phyloP scores from a whole-genome alignment of 2,888 invertebrate genomes.

The Luperina nickerlii region DNA sequence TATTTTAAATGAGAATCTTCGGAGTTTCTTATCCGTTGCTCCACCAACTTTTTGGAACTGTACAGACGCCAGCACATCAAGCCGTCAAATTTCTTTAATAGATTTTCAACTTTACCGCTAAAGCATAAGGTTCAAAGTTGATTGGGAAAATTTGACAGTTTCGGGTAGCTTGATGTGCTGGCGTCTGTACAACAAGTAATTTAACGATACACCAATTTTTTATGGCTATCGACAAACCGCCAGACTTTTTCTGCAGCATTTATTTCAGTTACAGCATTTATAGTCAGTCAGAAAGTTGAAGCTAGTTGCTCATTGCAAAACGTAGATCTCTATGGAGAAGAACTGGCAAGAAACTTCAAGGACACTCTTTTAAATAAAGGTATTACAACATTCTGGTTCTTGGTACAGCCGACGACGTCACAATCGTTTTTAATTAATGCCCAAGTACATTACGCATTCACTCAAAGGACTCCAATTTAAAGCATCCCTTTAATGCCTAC shows the following conservation, averaged over 20 bases:
- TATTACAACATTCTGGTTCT: not conserved
- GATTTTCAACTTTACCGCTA: too few species aligned
- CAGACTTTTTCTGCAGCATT: not conserved
- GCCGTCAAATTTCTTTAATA: too few species aligned
- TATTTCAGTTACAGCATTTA: too few species aligned
- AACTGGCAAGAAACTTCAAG: not conserved
- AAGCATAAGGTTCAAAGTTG: too few species aligned
- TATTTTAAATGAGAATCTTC: constrained; percentile 39
- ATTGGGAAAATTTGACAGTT: too few species aligned
- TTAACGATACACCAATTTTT: constrained; percentile 3
- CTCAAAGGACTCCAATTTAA: constrained; percentile 45
- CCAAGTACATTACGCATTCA: constrained; percentile 52
- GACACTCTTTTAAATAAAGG: not conserved
- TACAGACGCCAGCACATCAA: too few species aligned
- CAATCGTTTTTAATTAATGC: constrained; percentile 45
- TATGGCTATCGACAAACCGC: not conserved
- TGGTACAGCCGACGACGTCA: not conserved
- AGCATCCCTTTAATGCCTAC: constrained; percentile 67
- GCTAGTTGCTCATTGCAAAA: not conserved
- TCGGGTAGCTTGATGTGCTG: too few species aligned
- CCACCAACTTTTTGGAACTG: constrained; percentile 2
- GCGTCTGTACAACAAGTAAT: not conserved
- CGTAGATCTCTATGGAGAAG: not conserved
- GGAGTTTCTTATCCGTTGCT: constrained; percentile 7
- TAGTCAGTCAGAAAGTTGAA: not conserved